Conservation (phyloP, 2,888 invertebrate genomes). For the Drosophila longiperda region DNA sequence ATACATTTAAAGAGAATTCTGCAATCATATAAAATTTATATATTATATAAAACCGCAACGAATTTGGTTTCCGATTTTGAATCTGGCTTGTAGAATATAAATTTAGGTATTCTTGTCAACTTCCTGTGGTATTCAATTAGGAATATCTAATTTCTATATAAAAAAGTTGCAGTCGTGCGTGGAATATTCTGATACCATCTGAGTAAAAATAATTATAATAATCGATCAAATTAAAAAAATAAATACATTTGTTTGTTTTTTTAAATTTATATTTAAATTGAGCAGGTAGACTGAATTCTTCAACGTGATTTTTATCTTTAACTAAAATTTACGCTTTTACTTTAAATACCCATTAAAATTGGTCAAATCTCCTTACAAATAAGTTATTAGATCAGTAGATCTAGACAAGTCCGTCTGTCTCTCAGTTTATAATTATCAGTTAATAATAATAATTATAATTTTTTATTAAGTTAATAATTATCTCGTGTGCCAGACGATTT, state of each 20-base stretch:
- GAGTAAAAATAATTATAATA: not conserved
- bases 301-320: not conserved
- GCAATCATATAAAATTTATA: not conserved
- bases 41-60: not conserved
- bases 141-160: not conserved
- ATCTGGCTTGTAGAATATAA: not conserved
- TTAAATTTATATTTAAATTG: not conserved
- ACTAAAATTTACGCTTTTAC: not conserved
- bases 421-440: no score
- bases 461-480: no score
- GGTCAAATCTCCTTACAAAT: no score
- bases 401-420: no score
- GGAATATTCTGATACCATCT: not conserved
- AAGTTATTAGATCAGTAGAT: no score
- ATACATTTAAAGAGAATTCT: no score
- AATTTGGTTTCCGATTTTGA: not conserved
- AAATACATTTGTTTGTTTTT: not conserved
- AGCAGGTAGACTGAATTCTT: not conserved
- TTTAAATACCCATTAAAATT: no score
- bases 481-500: no score
- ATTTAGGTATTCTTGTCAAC: accelerated
- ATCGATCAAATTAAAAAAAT: no score
- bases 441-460: no score
- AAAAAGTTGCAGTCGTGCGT: not conserved
- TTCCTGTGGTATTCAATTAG: not conserved